Evolutionary conservation across 2,888 invertebrate species (phyloP).

Genomic region (Hydrotaea diabolus): DNA sequence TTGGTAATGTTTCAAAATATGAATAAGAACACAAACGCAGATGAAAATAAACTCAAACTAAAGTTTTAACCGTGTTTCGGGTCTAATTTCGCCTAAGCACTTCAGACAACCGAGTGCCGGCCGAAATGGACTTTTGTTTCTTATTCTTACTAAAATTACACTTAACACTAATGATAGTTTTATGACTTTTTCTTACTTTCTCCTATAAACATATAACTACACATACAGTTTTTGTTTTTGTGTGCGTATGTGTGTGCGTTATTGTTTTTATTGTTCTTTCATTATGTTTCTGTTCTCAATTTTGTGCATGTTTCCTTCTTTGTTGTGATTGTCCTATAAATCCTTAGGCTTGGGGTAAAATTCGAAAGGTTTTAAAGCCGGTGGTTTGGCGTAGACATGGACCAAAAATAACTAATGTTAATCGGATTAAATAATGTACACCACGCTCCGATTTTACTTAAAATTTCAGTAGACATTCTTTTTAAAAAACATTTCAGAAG

Average conservation of each 20-base stretch:
- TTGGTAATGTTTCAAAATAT: slow-evolving; percentile 36
- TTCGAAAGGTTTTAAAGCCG: too few species aligned
- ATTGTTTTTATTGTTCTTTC: slow-evolving; percentile 16
- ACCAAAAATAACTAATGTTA: too few species aligned
- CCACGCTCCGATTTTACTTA: too few species aligned
- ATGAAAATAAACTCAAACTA: background rate
- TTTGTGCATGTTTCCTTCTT: background rate
- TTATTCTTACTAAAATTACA: slow-evolving; percentile 16
- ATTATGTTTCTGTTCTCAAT: background rate
- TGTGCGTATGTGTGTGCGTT: background rate
- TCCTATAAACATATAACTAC: slow-evolving; percentile 18
- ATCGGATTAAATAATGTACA: too few species aligned
- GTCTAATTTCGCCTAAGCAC: slow-evolving; percentile 23
- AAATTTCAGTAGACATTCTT: too few species aligned
- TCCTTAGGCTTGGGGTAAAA: too few species aligned
- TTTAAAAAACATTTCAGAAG: too few species aligned
- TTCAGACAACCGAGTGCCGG: background rate
- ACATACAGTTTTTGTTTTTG: background rate
- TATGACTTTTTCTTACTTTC: background rate
- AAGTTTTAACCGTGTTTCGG: slow-evolving; percentile 17
- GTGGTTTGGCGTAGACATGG: too few species aligned
- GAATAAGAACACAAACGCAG: background rate
- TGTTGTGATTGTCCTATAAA: background rate
- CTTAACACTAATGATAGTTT: slow-evolving; percentile 25
- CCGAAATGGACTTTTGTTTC: background rate